Base-by-base conservation (phyloP, 2,113 vertebrate species). In the Chloebia gouldiae region DNA sequence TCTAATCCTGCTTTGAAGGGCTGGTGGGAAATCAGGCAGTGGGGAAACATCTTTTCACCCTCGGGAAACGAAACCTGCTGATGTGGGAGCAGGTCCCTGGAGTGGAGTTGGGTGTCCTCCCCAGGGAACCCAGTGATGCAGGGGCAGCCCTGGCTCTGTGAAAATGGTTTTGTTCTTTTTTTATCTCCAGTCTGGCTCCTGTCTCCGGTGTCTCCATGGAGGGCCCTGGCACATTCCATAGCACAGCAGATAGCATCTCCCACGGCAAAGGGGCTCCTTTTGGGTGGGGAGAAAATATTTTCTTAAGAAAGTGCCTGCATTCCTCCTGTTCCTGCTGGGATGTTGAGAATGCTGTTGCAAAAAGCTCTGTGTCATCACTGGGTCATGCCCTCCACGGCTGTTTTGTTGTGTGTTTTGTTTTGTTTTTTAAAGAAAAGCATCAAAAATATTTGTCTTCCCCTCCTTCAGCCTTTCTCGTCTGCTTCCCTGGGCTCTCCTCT, bases 251-350 rank as follows among this genome's bases (percentile, higher is more conserved):
- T 85, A 94, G 63, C 44, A 80, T 95, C 85, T 76, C 33, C 33
- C 27, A 10, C 15, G 1, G 71, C 39, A 71, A 25, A 93, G 10
- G 31, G 40, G 65, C 82, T 86, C 75, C 86, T 18, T n/a, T 53
- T 13, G 85, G 85, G 71, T 83, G 89, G 65, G 40, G 94, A 89
- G 73, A 68, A 92, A 77, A 51, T 81, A 75, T 71, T 92, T 91
- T 84, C 83, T 78, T 39, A 7, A 37, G 91, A 93, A 92, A 95
- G 18, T 10, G 13, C 2, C 66, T 45, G 64, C 73, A 83, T 97
- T 96, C 92, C 91, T 97, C 30, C 61, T 63, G 44, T 7, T 75
- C 51, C 72, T 81, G 60, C 91, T 0, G 69, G 60, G 82, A 44
- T 45, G 14, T 8, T 18, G 79, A 50, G 25, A n/a, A 93, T 27